Percentiles rank a stretch among this genome's conserved stretches.
These are phyloP conservation scores for Poeciliopsis prolifica DNA, from an alignment of 2,113 vertebrate species.

Conservation along the genomic window DNA sequence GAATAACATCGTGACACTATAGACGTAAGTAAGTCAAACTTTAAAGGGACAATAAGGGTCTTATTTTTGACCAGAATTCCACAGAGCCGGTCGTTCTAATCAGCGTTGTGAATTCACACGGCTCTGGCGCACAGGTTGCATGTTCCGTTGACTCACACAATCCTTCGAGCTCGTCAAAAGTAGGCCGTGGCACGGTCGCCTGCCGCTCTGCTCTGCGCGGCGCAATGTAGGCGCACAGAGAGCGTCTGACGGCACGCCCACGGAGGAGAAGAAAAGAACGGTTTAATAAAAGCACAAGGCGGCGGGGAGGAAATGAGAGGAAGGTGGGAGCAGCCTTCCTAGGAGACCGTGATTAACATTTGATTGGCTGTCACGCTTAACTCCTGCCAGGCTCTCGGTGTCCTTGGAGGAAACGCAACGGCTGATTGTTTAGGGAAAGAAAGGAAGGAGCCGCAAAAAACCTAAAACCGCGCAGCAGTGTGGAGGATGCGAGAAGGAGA, in stretches of 20 bases:
- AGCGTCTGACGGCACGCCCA: constrained; percentile 24
- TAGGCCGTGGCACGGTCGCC: constrained; percentile 1
- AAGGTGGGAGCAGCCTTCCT: constrained; percentile 29
- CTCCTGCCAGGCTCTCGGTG: constrained; percentile 40
- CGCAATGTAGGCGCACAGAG: constrained; percentile 52
- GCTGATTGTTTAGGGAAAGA: constrained; percentile 38
- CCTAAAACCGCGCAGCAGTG: neutral
- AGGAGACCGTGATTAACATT: constrained; percentile 63
- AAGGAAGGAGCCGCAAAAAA: neutral
- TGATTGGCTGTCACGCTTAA: constrained; percentile 69
- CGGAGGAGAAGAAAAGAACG: constrained; percentile 45
- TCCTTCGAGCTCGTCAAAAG: constrained; percentile 54
- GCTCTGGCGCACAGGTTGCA: neutral
- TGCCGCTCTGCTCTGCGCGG: constrained; percentile 45
- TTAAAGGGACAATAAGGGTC: too few species aligned
- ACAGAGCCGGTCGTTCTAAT: neutral
- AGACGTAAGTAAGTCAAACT: neutral
- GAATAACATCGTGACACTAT: too few species aligned
- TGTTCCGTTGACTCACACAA: constrained; percentile 28
- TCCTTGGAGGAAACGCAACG: constrained; percentile 42
- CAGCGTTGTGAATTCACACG: neutral
- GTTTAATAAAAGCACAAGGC: constrained; percentile 54
- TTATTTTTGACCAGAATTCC: neutral
- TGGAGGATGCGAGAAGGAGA: neutral
- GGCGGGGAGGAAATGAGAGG: constrained; percentile 35